Evolutionary conservation across 1,140 invertebrate genomes (phyloP).

Genomic region (Calephelis virginiensis): DNA sequence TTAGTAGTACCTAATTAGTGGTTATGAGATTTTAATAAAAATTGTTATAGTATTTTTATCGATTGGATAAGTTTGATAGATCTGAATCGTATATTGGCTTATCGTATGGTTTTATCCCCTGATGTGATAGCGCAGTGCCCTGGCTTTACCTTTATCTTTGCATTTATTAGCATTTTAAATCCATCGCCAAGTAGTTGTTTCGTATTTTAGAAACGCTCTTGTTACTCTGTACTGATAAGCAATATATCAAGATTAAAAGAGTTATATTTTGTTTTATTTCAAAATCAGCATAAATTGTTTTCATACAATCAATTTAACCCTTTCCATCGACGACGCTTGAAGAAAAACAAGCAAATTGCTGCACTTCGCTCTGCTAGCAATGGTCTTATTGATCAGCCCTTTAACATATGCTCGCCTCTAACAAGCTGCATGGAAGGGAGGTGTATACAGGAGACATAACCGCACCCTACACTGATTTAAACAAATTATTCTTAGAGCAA

Average conservation of each 20-base stretch:
- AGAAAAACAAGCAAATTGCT: too few species aligned
- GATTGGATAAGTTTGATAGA: conserved; percentile 59
- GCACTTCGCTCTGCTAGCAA: too few species aligned
- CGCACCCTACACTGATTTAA: too few species aligned
- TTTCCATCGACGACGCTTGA: too few species aligned
- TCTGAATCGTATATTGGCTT: conserved; percentile 68
- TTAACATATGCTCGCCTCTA: too few species aligned
- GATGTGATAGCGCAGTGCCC: conserved; percentile 73
- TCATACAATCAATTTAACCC: conserved; percentile 15
- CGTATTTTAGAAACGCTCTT: conserved; percentile 68
- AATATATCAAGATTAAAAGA: conserved; percentile 75
- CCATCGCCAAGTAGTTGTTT: conserved; percentile 54
- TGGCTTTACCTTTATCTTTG: conserved; percentile 59
- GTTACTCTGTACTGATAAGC: conserved; percentile 76
- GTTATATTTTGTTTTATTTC: conserved; percentile 47
- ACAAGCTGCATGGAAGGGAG: too few species aligned
- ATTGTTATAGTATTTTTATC: conserved; percentile 68
- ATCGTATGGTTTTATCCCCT: conserved; percentile 46
- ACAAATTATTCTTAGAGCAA: too few species aligned
- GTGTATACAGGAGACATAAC: too few species aligned
- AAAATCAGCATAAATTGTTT: not conserved
- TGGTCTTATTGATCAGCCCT: too few species aligned
- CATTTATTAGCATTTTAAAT: conserved; percentile 76
- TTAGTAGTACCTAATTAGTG: conserved; percentile 70
- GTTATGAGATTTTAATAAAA: conserved; percentile 70